A percentile compares a stretch with the other conserved stretches of the same genome.
phyloP scores from a whole-genome alignment of 2,888 invertebrate species.

The Monopis laevigella region DNA sequence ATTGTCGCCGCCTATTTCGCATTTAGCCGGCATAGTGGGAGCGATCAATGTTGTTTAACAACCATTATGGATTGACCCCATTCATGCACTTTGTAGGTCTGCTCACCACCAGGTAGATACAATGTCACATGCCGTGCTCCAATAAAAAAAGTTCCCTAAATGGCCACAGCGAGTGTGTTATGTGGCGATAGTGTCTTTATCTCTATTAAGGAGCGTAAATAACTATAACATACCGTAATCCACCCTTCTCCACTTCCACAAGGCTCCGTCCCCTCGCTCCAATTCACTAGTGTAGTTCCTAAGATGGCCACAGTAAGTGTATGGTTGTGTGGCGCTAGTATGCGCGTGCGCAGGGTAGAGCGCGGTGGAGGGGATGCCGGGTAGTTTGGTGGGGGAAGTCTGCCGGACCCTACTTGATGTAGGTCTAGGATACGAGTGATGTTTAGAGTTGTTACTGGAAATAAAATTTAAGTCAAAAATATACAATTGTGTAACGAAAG shows the following conservation, averaged over 20 bases:
- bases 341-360: constrained; percentile 30
- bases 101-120: no score
- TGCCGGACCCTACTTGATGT: constrained; percentile 26
- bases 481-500: neutral
- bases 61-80: no score
- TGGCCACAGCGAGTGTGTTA: no score
- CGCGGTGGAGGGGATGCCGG: constrained; percentile 36
- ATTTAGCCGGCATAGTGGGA: no score
- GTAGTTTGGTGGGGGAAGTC: constrained; percentile 44
- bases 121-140: no score
- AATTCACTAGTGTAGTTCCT: constrained; percentile 28
- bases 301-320: constrained; percentile 39
- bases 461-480: neutral
- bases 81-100: no score
- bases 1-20: no score
- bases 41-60: no score
- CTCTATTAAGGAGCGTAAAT: no score
- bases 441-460: constrained; percentile 47
- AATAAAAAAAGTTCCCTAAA: no score
- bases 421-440: constrained; percentile 39
- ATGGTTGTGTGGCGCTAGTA: constrained; percentile 44
- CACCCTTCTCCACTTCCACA: constrained; percentile 55
- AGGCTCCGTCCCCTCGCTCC: constrained; percentile 15
- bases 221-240: constrained; percentile 49
- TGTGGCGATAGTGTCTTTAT: no score